These are phyloP conservation scores for Lamellibrachia columna DNA, from an alignment of 2,888 invertebrate genomes.

Conservation along the genomic window DNA sequence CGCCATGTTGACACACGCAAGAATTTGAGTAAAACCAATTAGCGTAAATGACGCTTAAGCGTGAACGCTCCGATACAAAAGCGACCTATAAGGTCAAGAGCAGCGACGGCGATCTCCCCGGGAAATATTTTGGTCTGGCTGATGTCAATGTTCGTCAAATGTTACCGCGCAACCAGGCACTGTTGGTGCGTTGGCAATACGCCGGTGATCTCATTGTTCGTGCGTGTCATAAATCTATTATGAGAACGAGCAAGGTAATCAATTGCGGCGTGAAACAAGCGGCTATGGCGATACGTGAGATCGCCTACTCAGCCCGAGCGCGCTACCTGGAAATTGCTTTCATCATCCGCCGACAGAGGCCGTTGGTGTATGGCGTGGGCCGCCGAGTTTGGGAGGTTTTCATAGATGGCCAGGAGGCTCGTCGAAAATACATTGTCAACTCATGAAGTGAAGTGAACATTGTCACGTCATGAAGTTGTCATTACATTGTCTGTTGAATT, in stretches of 20 bases:
- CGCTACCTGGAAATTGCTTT: neutral
- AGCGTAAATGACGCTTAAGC: neutral
- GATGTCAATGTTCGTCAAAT: neutral
- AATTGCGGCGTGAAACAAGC: neutral
- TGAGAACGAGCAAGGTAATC: conserved; percentile 3
- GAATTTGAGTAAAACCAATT: neutral
- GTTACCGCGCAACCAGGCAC: neutral
- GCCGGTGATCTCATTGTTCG: neutral
- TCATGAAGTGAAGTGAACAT: neutral
- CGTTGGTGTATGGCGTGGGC: neutral
- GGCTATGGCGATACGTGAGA: neutral
- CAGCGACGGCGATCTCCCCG: neutral
- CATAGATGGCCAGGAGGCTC: neutral
- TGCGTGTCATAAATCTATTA: conserved; percentile 16
- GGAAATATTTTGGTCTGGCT: neutral
- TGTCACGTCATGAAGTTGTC: too few species aligned
- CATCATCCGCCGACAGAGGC: neutral
- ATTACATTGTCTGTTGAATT: too few species aligned
- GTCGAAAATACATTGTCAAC: neutral
- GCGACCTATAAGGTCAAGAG: neutral
- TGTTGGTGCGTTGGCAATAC: neutral
- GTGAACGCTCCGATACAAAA: neutral
- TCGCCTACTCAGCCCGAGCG: neutral
- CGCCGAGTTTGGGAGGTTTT: neutral
- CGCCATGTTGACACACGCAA: neutral